Conservation (phyloP, 2,888 invertebrate species). For the Apomyelois bistriatella region DNA sequence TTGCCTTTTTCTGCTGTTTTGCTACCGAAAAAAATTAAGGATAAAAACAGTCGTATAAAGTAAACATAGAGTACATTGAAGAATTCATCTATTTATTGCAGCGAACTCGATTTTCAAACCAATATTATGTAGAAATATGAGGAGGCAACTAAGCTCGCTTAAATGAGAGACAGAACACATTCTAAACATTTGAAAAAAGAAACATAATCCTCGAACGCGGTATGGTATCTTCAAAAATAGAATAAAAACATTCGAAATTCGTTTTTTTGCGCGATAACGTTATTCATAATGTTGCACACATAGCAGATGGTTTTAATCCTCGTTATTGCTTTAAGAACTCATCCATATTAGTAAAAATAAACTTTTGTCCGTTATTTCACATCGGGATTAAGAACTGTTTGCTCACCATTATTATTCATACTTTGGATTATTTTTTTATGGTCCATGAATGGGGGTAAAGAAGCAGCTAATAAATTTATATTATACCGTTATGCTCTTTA, state of each 20-base stretch:
- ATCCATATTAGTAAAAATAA: slow-evolving; percentile 13
- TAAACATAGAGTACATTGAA: too few species aligned
- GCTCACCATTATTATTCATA: slow-evolving; percentile 40
- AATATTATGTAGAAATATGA: too few species aligned
- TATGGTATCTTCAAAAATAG: background rate
- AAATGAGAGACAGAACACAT: too few species aligned
- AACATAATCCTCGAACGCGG: background rate
- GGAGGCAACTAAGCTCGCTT: too few species aligned
- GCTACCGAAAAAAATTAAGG: too few species aligned
- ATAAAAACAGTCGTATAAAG: too few species aligned
- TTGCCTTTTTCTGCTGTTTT: too few species aligned
- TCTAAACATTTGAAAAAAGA: background rate
- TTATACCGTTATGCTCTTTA: background rate
- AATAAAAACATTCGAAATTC: slow-evolving; percentile 3
- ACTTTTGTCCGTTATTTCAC: slow-evolving; percentile 34
- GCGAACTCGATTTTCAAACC: too few species aligned
- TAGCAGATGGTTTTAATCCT: slow-evolving; percentile 9
- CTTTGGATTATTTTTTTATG: slow-evolving; percentile 29
- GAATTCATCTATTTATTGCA: too few species aligned
- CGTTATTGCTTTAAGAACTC: slow-evolving; percentile 4
- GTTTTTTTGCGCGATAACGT: slow-evolving; percentile 8
- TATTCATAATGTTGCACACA: slow-evolving; percentile 9
- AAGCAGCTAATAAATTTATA: slow-evolving; percentile 3
- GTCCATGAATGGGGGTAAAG: slow-evolving; percentile 15
- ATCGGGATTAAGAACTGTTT: slow-evolving; percentile 44